Base-by-base conservation (phyloP, 2,888 invertebrate species). In the Drosophila paranaensis region DNA sequence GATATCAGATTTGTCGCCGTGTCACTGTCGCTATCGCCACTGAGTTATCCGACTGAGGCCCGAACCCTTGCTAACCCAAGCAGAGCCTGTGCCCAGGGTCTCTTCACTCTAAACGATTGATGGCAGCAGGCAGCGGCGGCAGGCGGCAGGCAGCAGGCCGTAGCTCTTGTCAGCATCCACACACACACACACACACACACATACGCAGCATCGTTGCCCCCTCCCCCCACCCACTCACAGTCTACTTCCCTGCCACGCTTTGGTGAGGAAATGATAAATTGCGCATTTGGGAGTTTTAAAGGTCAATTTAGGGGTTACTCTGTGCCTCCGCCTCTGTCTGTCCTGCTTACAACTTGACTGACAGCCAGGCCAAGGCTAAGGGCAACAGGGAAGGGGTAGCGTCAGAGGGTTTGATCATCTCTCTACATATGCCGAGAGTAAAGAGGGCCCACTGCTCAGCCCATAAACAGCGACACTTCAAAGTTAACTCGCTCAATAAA, bases 251-350 rank as follows among this genome's bases (percentile, higher is more conserved):
- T 46, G 61, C 46, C 35, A 55, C 25, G 58, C 13, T 64, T 72
- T 76, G 85, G 84, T 80, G 85, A 79, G 82, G 83, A 91, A 91
- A 91, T 91, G 91, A 92, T 92, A 91, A 92, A 92, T 92, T 91
- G 91, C 88, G 87, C 90, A 91, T 91, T 91, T 91, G 91, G 91
- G 91, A 92, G 90, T 89, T 89, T 91, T 92, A 91, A 90, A 84
- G 91, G 91, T 91, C 90, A 91, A 88, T 91, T 92, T 91, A 91
- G 91, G 92, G 92, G 90, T 90, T 84, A 90, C 67, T 84, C 82
- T 74, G 74, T 69, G 71, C 63, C 48, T 30, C 11, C 1, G 48
- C 48, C 45, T 13, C 14, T 30, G 10, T 33, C 51, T 56, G 45
- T 71, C 57, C 70, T 63, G 70, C 77, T 71, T 71, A 77, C 77